phyloP scores from a whole-genome alignment of 64 coral and sea anemone species.

The Actinia equina region DNA sequence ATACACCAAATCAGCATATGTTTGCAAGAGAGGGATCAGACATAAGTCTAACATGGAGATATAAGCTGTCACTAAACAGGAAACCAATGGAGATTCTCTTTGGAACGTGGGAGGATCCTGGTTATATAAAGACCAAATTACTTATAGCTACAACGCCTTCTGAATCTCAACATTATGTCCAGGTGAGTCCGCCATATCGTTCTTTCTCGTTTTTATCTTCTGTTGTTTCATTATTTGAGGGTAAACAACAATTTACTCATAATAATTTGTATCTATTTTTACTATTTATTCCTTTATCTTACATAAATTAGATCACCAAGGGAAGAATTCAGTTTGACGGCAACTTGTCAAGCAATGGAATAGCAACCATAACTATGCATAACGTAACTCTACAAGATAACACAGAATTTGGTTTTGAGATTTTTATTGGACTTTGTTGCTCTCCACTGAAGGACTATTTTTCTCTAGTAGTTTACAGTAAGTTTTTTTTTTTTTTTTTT shows the following conservation, averaged over 20 bases:
- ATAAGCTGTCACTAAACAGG: not conserved
- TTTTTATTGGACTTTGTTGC: not conserved
- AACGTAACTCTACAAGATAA: not conserved
- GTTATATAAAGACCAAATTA: not conserved
- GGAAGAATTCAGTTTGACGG: not conserved
- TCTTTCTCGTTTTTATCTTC: too few relatives aligned
- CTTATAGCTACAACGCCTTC: not conserved
- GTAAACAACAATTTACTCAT: not conserved
- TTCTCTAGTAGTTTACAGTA: not conserved
- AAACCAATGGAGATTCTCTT: not conserved
- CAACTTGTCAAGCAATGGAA: not conserved
- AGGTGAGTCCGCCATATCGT: not conserved
- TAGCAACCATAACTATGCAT: not conserved
- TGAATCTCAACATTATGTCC: not conserved
- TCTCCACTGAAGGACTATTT: not conserved
- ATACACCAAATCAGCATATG: not conserved
- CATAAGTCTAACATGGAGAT: not conserved
- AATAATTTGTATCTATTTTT: not conserved
- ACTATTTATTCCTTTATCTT: not conserved
- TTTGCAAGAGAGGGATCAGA: not conserved
- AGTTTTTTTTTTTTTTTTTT: too few relatives aligned
- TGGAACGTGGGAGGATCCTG: not conserved
- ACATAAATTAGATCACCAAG: not conserved
- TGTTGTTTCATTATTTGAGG: too few relatives aligned
- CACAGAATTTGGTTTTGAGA: not conserved